phyloP scores from a whole-genome alignment of 2,113 vertebrate genomes.

The Thalassoma bifasciatum region DNA sequence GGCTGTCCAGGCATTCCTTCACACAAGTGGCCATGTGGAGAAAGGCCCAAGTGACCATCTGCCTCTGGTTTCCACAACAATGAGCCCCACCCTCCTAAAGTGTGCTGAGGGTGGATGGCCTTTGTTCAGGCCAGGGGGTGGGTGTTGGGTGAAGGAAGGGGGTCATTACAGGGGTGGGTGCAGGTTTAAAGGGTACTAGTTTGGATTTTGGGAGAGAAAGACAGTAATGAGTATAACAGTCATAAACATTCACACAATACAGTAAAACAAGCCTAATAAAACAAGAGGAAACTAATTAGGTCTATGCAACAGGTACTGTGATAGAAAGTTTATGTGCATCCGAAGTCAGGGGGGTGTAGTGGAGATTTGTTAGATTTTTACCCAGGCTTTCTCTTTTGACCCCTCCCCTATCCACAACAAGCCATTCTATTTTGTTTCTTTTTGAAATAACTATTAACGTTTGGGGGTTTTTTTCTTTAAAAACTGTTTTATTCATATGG shows the following conservation, averaged over 20 bases:
- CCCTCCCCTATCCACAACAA: background rate
- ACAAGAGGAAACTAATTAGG: background rate
- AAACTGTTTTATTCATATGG: no score
- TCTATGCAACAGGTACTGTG: background rate
- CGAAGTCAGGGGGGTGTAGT: background rate
- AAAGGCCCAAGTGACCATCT: constrained; percentile 75
- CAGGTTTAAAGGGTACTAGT: constrained; percentile 11
- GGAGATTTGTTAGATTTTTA: background rate
- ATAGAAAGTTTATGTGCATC: background rate
- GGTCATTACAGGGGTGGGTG: constrained; percentile 10
- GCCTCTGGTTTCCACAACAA: constrained; percentile 71
- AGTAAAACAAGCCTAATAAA: background rate
- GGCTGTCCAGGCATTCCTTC: constrained; percentile 75
- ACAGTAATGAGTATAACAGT: background rate
- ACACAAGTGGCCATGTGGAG: constrained; percentile 61
- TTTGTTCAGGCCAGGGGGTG: constrained; percentile 54
- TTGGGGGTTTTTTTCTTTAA: background rate
- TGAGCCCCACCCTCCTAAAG: constrained; percentile 65
- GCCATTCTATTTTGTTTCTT: background rate
- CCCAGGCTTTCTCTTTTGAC: background rate
- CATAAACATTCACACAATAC: constrained; percentile 17
- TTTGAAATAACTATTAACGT: no score
- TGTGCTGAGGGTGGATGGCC: constrained; percentile 66
- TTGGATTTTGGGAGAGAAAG: background rate
- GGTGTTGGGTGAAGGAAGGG: constrained; percentile 42